Base-by-base conservation (phyloP, 2,888 invertebrate genomes). In the Chorisops tibialis region DNA sequence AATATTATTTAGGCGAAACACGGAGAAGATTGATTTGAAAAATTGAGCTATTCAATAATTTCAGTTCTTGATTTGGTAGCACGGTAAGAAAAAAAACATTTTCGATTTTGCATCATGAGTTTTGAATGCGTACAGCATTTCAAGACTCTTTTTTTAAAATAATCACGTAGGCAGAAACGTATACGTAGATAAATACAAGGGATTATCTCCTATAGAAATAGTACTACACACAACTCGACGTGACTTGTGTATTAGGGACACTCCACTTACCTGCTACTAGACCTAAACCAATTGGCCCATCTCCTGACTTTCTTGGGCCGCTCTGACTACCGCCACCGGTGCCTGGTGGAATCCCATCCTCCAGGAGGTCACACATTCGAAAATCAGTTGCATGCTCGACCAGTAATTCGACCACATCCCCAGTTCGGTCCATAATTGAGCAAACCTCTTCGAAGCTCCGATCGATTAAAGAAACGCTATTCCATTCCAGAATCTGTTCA, bases 361-460 rank as follows among this genome's bases (percentile, higher is more conserved):
- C 88, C 63, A 87, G 79, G 22, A 86, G 75, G 75, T 88, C 87
- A 71, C 84, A 86, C 83, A 85, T 87, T 66, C 85, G 78, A 70
- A 86, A 83, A 74, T 91, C 91, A 56, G 86, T 83, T 68, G 87
- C 87, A 72, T 91, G 90, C 74, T 93, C 93, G 59, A 95, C 90
- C 51, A 93, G 80, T 64, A 96, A 79, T 72, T 96, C 95, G 1
- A 92, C 91, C 64, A 86, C 83, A 75, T 95, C 94, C 2, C 91
- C 90, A 37, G 90, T 88, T 62, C 89, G 86, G 76, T 93, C 93
- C 83, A 95, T 87, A 69, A 95, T 91, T 63, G 90, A 87, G 74
- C 91, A 89, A 39, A 95, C 93, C 76, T 96, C 95, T 76, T 96
- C 96, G 75, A 94, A 96, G 68, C 92, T 94, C 69, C 93, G 88